These are phyloP conservation scores for Melolontha melolontha DNA, from an alignment of 2,888 invertebrate genomes.

Conservation along the genomic window DNA sequence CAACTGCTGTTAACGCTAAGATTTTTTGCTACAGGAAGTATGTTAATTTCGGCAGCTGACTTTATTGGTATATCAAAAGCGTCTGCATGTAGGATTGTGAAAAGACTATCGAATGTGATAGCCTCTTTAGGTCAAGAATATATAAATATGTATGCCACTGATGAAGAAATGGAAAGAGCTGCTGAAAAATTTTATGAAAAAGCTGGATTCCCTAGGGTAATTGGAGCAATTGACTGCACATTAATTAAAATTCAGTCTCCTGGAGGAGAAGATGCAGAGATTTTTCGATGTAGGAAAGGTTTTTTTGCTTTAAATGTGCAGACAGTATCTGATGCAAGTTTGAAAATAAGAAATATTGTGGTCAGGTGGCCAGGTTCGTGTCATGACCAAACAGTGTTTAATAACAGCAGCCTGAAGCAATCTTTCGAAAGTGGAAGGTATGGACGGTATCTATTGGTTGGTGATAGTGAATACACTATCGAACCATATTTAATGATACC, in stretches of 20 bases:
- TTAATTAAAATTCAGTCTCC: constrained; percentile 44
- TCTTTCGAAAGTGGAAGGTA: constrained; percentile 47
- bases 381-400: constrained; percentile 51
- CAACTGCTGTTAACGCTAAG: constrained; percentile 39
- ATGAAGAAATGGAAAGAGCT: constrained; percentile 23
- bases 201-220: constrained; percentile 41
- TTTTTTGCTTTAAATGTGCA: constrained; percentile 56
- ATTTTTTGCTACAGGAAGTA: constrained; percentile 42
- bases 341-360: constrained; percentile 44
- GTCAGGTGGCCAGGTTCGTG: constrained; percentile 53
- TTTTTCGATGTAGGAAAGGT: constrained; percentile 50
- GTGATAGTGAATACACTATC: constrained; percentile 42
- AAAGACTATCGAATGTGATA: constrained; percentile 37
- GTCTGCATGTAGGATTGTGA: constrained; percentile 42
- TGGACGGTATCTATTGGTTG: constrained; percentile 46
- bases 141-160: constrained; percentile 41
- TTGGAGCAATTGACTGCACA: constrained; percentile 45
- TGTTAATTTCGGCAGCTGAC: constrained; percentile 43
- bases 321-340: constrained; percentile 47
- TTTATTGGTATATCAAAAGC: constrained; percentile 45
- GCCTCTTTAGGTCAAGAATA: constrained; percentile 21
- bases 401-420: constrained; percentile 44
- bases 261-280: constrained; percentile 47
- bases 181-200: constrained; percentile 25
- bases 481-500: too few relatives aligned